These are phyloP conservation scores for Pyrocoelia pectoralis DNA, from an alignment of 2,888 invertebrate genomes.

Conservation along the genomic window DNA sequence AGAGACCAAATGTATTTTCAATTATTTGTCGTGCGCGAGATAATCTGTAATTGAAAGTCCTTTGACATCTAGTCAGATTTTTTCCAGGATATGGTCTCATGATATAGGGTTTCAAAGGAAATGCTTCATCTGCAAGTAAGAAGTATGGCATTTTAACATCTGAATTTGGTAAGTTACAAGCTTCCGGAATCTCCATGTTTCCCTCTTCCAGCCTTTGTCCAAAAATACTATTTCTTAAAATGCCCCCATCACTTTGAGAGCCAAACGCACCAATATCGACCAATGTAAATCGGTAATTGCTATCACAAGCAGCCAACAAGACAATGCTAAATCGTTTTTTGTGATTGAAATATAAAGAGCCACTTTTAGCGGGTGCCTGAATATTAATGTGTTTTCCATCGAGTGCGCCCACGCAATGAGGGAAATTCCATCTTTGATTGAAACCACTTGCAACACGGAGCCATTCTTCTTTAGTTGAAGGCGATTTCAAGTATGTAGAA, in stretches of 20 bases:
- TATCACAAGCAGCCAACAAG: neutral
- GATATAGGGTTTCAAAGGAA: neutral
- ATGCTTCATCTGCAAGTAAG: neutral
- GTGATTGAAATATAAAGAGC: constrained; percentile 37
- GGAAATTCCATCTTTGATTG: constrained; percentile 38
- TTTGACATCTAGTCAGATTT: neutral
- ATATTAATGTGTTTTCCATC: constrained; percentile 28
- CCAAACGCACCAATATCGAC: neutral
- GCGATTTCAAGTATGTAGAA: constrained; percentile 32
- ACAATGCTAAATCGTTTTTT: constrained; percentile 15
- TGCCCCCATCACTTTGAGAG: neutral
- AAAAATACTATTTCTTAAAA: neutral
- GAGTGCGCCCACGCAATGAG: constrained; percentile 38
- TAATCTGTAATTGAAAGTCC: neutral
- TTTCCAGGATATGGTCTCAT: neutral
- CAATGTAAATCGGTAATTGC: neutral
- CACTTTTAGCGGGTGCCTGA: constrained; percentile 38
- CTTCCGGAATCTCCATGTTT: too few species aligned
- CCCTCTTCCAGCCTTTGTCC: neutral
- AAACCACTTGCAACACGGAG: constrained; percentile 33
- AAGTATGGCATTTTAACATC: too few species aligned
- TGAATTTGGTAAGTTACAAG: too few species aligned
- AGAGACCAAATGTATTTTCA: neutral
- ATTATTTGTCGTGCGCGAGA: neutral
- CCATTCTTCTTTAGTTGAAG: constrained; percentile 36